A percentile compares a stretch with the other conserved stretches of the same genome.
phyloP scores from a whole-genome alignment of 2,113 vertebrate species.

The Plectropomus leopardus region DNA sequence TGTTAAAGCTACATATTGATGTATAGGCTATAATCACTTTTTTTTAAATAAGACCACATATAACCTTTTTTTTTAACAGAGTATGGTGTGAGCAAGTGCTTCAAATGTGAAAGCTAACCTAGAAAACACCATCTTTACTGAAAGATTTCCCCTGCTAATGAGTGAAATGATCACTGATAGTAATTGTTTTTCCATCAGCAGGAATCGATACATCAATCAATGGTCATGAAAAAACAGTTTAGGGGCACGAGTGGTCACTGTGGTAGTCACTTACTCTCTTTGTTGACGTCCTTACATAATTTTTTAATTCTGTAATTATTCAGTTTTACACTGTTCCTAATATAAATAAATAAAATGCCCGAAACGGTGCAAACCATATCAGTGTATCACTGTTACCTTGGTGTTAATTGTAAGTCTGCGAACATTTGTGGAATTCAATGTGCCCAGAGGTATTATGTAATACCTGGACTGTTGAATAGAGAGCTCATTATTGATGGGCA shows the following conservation, averaged over 20 bases:
- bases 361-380: neutral
- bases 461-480: conserved; percentile 21
- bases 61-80: neutral
- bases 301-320: neutral
- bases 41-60: too few relatives aligned
- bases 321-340: neutral
- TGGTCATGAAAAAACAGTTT: conserved; percentile 48
- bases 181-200: conserved; percentile 54
- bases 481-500: conserved; percentile 29
- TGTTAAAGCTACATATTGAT: neutral
- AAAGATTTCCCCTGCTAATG: conserved; percentile 19
- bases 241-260: conserved; percentile 27
- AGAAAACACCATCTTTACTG: neutral
- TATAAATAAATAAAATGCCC: neutral
- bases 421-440: conserved; percentile 45
- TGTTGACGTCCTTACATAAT: conserved; percentile 29
- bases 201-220: conserved; percentile 63
- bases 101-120: neutral
- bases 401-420: conserved; percentile 49
- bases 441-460: conserved; percentile 69
- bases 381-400: neutral
- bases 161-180: conserved; percentile 28
- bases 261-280: conserved; percentile 44
- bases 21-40: neutral
- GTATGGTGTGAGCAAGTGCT: neutral